Percentiles rank a stretch among this genome's conserved stretches.
These are phyloP conservation scores for Liparis tanakae DNA, from an alignment of 2,797 vertebrate genomes.

Conservation along the genomic window DNA sequence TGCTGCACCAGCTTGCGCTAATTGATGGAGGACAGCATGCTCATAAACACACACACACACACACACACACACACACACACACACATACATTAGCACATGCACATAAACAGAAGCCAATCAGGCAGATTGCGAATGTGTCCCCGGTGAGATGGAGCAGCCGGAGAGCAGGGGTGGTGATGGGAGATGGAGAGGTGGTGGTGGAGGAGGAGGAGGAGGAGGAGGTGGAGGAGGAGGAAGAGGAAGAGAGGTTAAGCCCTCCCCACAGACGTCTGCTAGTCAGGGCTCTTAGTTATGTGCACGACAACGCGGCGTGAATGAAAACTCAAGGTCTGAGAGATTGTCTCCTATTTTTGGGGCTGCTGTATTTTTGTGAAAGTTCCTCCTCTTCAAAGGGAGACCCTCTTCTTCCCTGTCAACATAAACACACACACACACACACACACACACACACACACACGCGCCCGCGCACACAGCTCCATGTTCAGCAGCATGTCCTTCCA, in stretches of 20 bases:
- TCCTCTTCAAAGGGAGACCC: conserved; percentile 45
- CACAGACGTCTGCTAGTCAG: conserved; percentile 51
- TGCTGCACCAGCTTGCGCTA: conserved; percentile 72
- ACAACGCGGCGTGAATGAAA: conserved; percentile 65
- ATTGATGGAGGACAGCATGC: conserved; percentile 76
- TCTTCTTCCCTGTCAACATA: conserved; percentile 24
- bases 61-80: conserved; percentile 56
- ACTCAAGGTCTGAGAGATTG: conserved; percentile 58
- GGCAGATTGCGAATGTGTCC: conserved; percentile 69
- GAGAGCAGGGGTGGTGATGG: conserved; percentile 56
- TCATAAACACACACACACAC: conserved; percentile 53
- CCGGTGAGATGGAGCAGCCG: conserved; percentile 64
- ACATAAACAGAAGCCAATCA: conserved; percentile 75
- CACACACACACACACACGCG: conserved; percentile 11
- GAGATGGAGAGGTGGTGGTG: conserved; percentile 61
- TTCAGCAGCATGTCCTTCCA: conserved; percentile 72
- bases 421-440: conserved; percentile 30
- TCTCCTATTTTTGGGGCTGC: conserved; percentile 65
- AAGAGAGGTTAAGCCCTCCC: conserved; percentile 74
- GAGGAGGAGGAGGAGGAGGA: conserved; percentile 47
- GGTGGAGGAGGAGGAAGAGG: conserved; percentile 46
- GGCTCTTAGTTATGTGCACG: conserved; percentile 59
- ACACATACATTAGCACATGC: conserved; percentile 61
- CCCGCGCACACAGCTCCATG: conserved; percentile 55
- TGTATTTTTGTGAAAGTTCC: conserved; percentile 57